phyloP scores from a whole-genome alignment of 2,888 invertebrate genomes.

The Noctua comes region DNA sequence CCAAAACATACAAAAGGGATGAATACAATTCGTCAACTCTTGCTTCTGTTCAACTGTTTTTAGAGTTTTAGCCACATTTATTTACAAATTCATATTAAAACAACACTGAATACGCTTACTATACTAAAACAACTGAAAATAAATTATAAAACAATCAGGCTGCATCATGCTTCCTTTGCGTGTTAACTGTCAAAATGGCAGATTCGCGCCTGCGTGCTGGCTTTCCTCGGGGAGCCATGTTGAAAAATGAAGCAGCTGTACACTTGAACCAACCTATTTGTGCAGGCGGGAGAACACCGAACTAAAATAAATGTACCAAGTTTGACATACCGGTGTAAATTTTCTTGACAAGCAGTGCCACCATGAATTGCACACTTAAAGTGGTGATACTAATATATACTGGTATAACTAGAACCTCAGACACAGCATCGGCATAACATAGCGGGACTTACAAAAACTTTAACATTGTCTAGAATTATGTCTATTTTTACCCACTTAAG shows the following conservation, averaged over 20 bases:
- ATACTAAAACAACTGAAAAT: background rate
- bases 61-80: background rate
- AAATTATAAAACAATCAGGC: background rate
- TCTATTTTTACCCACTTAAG: too few relatives aligned
- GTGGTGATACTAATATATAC: background rate
- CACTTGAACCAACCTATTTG: too few relatives aligned
- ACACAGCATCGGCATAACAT: background rate
- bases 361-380: background rate
- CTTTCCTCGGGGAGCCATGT: background rate
- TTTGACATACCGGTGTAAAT: background rate
- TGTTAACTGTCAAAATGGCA: constrained; percentile 1
- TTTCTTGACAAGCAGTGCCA: background rate
- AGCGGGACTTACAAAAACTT: too few relatives aligned
- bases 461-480: background rate
- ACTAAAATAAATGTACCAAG: background rate
- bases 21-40: background rate
- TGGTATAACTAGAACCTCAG: background rate
- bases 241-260: background rate
- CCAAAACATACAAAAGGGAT: constrained; percentile 5
- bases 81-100: background rate
- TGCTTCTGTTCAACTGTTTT: background rate
- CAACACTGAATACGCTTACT: background rate
- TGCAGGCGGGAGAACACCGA: too few relatives aligned
- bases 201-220: constrained; percentile 38
- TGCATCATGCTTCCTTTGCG: constrained; percentile 1